A percentile compares a stretch with the other conserved stretches of the same genome.
Evolutionary conservation across 2,797 vertebrate species (phyloP).

Genomic region (Oreochromis grahami): DNA sequence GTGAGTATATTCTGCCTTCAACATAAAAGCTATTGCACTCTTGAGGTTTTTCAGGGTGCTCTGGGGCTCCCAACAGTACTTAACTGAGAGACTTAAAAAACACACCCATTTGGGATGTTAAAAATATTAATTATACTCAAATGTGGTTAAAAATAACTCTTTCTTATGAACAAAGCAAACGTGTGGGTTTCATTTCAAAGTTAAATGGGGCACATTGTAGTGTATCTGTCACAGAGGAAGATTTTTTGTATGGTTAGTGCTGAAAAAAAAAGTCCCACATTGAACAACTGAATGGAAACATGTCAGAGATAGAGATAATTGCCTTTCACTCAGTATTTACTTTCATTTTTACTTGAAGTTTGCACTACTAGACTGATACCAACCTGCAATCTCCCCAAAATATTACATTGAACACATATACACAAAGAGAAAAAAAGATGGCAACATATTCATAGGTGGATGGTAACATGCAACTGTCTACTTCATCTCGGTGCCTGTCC

Average conservation of each 20-base stretch:
- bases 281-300: not conserved
- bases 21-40: slow-evolving; percentile 13
- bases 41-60: not conserved
- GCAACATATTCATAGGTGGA: not conserved
- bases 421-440: too few relatives aligned
- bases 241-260: not conserved
- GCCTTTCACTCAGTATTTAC: not conserved
- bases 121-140: slow-evolving; percentile 2
- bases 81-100: slow-evolving; percentile 7
- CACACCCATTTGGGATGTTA: not conserved
- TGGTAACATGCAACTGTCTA: not conserved
- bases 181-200: not conserved
- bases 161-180: not conserved
- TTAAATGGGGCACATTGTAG: not conserved
- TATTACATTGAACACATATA: not conserved
- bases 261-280: not conserved
- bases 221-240: not conserved
- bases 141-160: not conserved
- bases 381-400: not conserved
- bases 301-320: not conserved
- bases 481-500: not conserved
- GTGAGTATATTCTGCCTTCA: not conserved
- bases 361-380: not conserved
- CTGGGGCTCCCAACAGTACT: not conserved
- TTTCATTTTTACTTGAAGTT: not conserved